Evolutionary conservation across 2,797 vertebrate genomes (phyloP).

Genomic region (Oreonectes daqikongensis): DNA sequence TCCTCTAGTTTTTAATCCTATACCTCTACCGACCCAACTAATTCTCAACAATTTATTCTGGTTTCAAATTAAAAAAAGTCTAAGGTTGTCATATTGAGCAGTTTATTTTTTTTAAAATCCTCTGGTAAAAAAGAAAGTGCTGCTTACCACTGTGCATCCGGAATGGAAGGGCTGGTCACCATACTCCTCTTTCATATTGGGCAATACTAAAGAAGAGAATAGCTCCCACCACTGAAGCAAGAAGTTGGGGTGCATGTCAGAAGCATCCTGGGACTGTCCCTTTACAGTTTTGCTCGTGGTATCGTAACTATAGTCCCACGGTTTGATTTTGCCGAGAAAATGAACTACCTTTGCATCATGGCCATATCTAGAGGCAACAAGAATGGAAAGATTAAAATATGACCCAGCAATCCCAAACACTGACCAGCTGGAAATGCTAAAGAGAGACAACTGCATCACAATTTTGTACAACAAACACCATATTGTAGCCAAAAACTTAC

Average conservation of each 20-base stretch:
- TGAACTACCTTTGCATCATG: conserved; percentile 91
- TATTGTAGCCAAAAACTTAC: too few species aligned
- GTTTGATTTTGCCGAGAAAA: conserved; percentile 91
- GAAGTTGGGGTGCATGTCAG: conserved; percentile 83
- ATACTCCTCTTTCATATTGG: conserved; percentile 79
- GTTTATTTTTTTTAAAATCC: neutral
- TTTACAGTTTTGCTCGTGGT: conserved; percentile 79
- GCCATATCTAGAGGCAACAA: conserved; percentile 81
- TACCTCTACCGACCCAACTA: too few species aligned
- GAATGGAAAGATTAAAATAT: conserved; percentile 2
- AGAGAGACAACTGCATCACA: too few species aligned
- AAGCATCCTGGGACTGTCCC: conserved; percentile 75
- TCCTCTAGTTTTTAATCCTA: too few species aligned
- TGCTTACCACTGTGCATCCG: conserved; percentile 69
- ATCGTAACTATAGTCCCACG: conserved; percentile 89
- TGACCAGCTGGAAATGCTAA: neutral
- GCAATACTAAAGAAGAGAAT: conserved; percentile 77
- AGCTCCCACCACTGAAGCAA: conserved; percentile 90
- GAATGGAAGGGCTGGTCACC: conserved; percentile 74
- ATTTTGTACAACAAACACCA: too few species aligned
- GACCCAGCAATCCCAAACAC: neutral
- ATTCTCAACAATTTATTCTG: too few species aligned
- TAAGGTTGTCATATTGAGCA: too few species aligned
- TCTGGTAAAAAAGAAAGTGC: too few species aligned
- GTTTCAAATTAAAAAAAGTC: too few species aligned